Evolutionary conservation across 2,888 invertebrate species (phyloP).

Genomic region (Xestia sexstrigata): DNA sequence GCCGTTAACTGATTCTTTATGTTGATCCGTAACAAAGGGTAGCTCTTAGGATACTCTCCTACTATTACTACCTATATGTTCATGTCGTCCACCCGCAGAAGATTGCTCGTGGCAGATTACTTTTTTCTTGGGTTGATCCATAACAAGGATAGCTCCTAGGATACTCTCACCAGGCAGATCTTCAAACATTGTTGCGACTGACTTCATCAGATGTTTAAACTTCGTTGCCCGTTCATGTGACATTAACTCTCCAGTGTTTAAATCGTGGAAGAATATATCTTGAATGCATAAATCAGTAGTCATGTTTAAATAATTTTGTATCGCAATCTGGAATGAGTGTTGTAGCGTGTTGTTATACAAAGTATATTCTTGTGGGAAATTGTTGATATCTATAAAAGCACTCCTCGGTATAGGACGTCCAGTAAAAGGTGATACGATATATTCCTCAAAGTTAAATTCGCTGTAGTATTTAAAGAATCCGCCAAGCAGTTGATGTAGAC

Average conservation of each 20-base stretch:
- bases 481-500: slow-evolving; percentile 53
- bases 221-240: neutral
- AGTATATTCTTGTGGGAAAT: slow-evolving; percentile 43
- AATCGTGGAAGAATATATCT: slow-evolving; percentile 21
- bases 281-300: slow-evolving; percentile 20
- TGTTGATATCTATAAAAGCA: slow-evolving; percentile 23
- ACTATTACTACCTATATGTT: neutral
- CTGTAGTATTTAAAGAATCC: slow-evolving; percentile 64
- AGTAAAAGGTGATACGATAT: slow-evolving; percentile 62
- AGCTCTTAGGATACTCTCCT: slow-evolving; percentile 15
- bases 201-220: slow-evolving; percentile 24
- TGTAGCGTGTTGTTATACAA: slow-evolving; percentile 34
- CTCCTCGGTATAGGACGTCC: slow-evolving; percentile 29
- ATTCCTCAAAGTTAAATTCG: slow-evolving; percentile 54
- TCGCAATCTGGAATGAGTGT: neutral
- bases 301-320: neutral
- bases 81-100: neutral
- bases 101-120: neutral
- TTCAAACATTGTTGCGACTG: slow-evolving; percentile 23
- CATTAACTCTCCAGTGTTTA: slow-evolving; percentile 1
- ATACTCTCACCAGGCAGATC: slow-evolving; percentile 21
- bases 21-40: neutral
- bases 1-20: too few species aligned
- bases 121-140: neutral
- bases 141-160: slow-evolving; percentile 22